These are phyloP conservation scores for Apodemus speciosus DNA, from an alignment of 2,113 vertebrate species.

Conservation along the genomic window DNA sequence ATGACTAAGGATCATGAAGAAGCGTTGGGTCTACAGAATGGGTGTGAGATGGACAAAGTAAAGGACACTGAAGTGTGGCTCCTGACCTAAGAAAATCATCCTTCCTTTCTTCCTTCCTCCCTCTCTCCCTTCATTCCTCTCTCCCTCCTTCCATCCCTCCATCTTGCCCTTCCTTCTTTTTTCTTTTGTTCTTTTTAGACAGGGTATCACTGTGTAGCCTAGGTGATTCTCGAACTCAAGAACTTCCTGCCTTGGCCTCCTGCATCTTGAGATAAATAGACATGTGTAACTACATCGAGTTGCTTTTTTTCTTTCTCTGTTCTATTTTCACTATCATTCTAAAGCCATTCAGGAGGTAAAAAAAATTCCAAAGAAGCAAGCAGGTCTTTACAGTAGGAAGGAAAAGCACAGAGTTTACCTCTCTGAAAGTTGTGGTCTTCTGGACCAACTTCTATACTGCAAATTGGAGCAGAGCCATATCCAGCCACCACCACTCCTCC, in stretches of 20 bases:
- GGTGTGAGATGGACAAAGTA: not conserved
- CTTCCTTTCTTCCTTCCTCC: not conserved
- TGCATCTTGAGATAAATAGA: not conserved
- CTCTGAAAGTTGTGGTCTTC: not conserved
- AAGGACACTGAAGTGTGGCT: not conserved
- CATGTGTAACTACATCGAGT: not conserved
- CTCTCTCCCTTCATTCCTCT: not conserved
- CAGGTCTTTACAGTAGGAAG: constrained; percentile 18
- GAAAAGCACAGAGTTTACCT: not conserved
- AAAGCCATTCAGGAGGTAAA: not conserved
- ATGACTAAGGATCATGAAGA: not conserved
- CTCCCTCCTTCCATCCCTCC: too few species aligned
- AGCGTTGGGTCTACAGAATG: not conserved
- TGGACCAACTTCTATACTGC: not conserved
- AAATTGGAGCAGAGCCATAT: constrained; percentile 15
- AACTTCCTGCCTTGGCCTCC: not conserved
- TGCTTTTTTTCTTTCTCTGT: constrained; percentile 40
- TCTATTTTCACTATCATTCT: not conserved
- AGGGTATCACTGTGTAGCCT: not conserved
- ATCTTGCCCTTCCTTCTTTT: not conserved
- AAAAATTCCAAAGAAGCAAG: not conserved
- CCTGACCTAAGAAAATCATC: not conserved
- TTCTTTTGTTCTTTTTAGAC: not conserved
- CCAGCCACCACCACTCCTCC: not conserved
- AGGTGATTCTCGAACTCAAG: not conserved